Conservation (phyloP, 2,113 vertebrate species). For the Pelusios castaneus region DNA sequence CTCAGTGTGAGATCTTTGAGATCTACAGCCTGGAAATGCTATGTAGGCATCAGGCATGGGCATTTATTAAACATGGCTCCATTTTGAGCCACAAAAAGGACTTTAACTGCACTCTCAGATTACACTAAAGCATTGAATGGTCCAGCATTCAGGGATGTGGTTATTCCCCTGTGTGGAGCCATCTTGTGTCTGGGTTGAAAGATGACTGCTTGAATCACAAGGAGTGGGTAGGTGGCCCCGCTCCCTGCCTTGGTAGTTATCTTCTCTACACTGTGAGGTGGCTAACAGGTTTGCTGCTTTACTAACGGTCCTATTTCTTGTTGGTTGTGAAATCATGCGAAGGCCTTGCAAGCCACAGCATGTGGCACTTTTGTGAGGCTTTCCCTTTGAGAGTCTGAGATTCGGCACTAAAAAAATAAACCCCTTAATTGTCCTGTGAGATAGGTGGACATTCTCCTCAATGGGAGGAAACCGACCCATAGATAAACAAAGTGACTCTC, state of each 20-base stretch:
- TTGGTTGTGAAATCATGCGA: not conserved
- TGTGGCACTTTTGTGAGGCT: no score
- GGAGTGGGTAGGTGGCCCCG: not conserved
- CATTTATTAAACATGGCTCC: not conserved
- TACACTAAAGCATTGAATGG: not conserved
- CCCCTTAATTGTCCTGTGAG: not conserved
- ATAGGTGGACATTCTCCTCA: not conserved
- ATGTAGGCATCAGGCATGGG: not conserved
- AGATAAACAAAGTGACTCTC: not conserved
- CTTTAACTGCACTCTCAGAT: not conserved
- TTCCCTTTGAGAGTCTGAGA: not conserved
- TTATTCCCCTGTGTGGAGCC: not conserved
- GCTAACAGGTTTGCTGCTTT: not conserved
- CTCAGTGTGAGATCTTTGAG: not conserved
- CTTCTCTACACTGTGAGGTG: not conserved
- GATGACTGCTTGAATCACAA: no score
- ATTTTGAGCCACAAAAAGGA: not conserved
- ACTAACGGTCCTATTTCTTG: not conserved
- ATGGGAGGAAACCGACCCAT: not conserved
- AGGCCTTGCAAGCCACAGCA: no score
- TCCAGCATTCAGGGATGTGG: not conserved
- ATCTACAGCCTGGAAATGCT: not conserved
- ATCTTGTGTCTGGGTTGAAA: no score
- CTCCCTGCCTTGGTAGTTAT: not conserved
- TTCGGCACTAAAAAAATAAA: not conserved